phyloP scores from a whole-genome alignment of 2,113 vertebrate species.

The Heptranchias perlo region DNA sequence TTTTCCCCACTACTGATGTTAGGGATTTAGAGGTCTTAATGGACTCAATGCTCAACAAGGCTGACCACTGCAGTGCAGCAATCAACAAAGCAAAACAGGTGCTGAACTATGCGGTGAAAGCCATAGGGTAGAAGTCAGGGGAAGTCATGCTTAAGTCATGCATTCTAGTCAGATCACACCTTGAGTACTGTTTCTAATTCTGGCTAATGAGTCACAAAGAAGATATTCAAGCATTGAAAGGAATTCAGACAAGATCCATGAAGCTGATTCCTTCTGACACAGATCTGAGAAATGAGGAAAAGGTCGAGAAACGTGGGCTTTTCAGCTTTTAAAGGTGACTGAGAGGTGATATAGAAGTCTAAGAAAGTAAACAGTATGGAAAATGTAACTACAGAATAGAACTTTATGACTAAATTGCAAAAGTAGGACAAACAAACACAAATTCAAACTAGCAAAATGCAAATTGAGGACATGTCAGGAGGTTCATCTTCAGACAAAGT shows the following conservation, averaged over 20 bases:
- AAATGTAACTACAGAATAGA: too few species aligned
- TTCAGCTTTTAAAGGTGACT: background rate
- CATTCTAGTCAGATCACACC: background rate
- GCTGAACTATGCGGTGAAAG: too few species aligned
- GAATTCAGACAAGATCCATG: background rate
- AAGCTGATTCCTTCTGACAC: background rate
- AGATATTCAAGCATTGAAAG: background rate
- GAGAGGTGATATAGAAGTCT: background rate
- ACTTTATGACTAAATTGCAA: too few species aligned
- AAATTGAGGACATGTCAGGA: too few species aligned
- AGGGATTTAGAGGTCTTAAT: background rate
- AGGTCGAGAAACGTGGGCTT: background rate
- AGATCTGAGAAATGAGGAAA: background rate
- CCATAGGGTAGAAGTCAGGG: background rate
- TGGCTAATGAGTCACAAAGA: background rate
- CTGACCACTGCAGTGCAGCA: too few species aligned
- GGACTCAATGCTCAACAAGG: background rate
- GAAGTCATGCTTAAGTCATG: background rate
- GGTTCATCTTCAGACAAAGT: too few species aligned
- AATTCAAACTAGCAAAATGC: background rate
- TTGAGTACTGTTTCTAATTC: background rate
- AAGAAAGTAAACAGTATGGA: background rate
- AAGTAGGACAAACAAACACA: background rate
- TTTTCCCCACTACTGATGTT: too few species aligned
- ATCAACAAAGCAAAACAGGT: background rate